Evolutionary conservation across 30 jellyfish, hydroid and myxozoan species (phyloP).

Genomic region (Hydra vulgaris): DNA sequence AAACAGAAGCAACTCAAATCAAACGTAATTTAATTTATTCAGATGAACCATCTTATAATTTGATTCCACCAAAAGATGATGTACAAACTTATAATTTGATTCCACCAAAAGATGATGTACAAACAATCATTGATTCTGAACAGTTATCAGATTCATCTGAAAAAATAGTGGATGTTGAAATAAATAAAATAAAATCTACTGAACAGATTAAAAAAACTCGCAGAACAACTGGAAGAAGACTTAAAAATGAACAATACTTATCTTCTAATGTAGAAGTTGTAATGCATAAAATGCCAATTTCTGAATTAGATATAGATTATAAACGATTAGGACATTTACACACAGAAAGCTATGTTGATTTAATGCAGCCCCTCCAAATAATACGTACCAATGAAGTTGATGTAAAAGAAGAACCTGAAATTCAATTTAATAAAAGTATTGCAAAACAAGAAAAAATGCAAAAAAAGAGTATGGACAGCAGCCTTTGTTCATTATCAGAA

Average conservation of each 20-base stretch:
- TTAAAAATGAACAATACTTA: not conserved
- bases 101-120: not conserved
- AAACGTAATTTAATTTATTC: not conserved
- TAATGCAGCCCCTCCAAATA: slow-evolving; percentile 8
- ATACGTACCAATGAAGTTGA: not conserved
- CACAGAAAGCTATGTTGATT: not conserved
- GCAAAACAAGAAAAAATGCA: not conserved
- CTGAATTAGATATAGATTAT: not conserved
- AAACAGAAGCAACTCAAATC: not conserved
- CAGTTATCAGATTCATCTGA: not conserved
- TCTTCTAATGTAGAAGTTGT: not conserved
- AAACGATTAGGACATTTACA: too few relatives aligned
- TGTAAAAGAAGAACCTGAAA: too few relatives aligned
- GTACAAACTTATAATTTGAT: not conserved
- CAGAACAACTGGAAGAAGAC: slow-evolving; percentile 5
- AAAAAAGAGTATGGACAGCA: not conserved
- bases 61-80: not conserved
- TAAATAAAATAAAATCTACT: not conserved
- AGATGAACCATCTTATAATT: not conserved
- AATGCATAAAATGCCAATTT: not conserved
- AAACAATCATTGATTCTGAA: not conserved
- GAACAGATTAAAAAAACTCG: not conserved
- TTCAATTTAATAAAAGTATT: not conserved
- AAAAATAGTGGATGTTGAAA: not conserved
- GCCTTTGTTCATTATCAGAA: not conserved